Evolutionary conservation across 2,113 vertebrate genomes (phyloP).

Genomic region (Tychaedon coryphoeus): DNA sequence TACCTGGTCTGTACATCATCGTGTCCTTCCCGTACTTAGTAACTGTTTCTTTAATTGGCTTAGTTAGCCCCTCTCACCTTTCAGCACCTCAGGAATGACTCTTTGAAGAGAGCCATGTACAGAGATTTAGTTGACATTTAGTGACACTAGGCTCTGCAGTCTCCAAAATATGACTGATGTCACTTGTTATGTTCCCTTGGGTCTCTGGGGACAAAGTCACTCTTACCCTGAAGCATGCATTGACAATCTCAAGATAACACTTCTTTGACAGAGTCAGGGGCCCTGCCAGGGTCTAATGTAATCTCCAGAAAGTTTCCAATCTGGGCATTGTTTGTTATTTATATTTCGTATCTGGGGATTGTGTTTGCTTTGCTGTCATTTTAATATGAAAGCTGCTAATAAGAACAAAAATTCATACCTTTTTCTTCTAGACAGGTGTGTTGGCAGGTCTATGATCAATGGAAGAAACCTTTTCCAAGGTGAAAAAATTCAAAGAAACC

Average conservation of each 20-base stretch:
- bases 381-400: background rate
- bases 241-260: conserved; percentile 69
- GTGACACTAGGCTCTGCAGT: conserved; percentile 25
- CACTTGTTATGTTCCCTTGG: conserved; percentile 37
- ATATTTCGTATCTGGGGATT: background rate
- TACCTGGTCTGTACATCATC: conserved; percentile 29
- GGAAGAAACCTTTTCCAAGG: background rate
- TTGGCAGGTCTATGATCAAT: background rate
- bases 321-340: conserved; percentile 42
- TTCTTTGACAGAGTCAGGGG: conserved; percentile 48
- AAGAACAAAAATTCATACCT: background rate
- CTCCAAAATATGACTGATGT: conserved; percentile 57
- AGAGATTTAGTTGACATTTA: conserved; percentile 50
- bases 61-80: conserved; percentile 50
- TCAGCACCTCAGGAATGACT: conserved; percentile 52
- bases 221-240: conserved; percentile 49
- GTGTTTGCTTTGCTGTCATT: background rate
- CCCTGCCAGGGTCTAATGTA: conserved; percentile 1
- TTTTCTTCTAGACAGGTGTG: background rate
- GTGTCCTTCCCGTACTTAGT: background rate
- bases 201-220: conserved; percentile 52
- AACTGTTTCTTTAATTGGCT: conserved; percentile 61
- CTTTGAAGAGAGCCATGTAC: conserved; percentile 58
- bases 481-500: background rate
- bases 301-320: conserved; percentile 45